phyloP scores from a whole-genome alignment of 2,797 vertebrate species.

The Varecia variegata region DNA sequence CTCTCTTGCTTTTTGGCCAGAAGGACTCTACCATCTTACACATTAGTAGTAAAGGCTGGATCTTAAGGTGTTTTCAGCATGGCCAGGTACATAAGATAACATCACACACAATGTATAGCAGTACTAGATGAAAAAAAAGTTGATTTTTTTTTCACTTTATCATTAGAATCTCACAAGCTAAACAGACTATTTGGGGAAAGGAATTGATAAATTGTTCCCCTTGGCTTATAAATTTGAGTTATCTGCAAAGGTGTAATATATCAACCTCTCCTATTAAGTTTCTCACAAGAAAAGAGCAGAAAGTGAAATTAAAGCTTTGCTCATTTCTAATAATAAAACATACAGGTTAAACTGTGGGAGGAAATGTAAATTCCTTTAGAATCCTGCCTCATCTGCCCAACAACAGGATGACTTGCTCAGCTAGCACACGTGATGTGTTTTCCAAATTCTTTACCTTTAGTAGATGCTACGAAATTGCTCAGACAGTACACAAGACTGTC shows the following conservation, averaged over 20 bases:
- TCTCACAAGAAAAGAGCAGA: constrained; percentile 28
- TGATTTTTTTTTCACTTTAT: constrained; percentile 32
- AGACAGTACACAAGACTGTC: not conserved
- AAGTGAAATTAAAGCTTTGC: constrained; percentile 33
- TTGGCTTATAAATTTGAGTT: constrained; percentile 14
- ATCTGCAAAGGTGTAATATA: not conserved
- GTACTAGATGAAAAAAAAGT: not conserved
- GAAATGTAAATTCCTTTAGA: not conserved
- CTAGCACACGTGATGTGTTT: not conserved
- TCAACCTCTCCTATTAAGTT: constrained; percentile 14
- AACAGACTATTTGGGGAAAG: not conserved
- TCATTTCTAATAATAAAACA: constrained; percentile 33
- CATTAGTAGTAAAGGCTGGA: not conserved
- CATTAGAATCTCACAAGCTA: constrained; percentile 28
- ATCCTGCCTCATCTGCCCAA: not conserved
- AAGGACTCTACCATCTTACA: not conserved
- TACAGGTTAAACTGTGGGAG: not conserved
- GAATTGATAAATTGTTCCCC: not conserved
- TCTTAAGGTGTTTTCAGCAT: not conserved
- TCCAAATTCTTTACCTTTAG: constrained; percentile 30
- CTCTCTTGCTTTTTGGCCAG: not conserved
- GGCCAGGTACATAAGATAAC: not conserved
- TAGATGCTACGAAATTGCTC: not conserved
- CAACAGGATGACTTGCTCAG: not conserved
- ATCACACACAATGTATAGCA: not conserved